Percentiles rank a stretch among this genome's conserved stretches.
Evolutionary conservation across 2,888 invertebrate species (phyloP).

Genomic region (Idaea biselata): DNA sequence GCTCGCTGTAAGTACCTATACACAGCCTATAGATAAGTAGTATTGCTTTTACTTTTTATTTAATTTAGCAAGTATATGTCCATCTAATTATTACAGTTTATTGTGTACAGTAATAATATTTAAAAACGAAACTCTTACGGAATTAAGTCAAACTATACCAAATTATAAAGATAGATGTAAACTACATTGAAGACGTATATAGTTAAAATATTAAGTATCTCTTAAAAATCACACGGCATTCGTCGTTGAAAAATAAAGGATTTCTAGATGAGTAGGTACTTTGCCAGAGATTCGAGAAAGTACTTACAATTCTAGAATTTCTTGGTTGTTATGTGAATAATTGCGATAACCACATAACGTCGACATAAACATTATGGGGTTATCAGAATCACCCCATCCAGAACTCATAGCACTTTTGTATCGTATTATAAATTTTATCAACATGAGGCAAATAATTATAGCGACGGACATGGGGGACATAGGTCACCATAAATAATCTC

Average conservation of each 20-base stretch:
- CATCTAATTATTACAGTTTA: too few relatives aligned
- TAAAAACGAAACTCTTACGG: too few relatives aligned
- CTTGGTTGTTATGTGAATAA: not conserved
- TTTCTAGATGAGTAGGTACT: not conserved
- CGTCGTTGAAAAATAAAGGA: not conserved
- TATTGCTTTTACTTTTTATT: too few relatives aligned
- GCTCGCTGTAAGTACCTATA: too few relatives aligned
- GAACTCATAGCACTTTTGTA: not conserved
- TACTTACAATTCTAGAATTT: not conserved
- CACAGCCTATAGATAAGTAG: too few relatives aligned
- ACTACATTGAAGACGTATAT: too few relatives aligned
- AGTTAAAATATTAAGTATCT: too few relatives aligned
- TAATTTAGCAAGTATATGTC: too few relatives aligned
- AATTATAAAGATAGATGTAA: too few relatives aligned
- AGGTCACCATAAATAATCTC: conserved; percentile 20
- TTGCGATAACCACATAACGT: not conserved
- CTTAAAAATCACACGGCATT: too few relatives aligned
- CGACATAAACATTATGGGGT: not conserved
- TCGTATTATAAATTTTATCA: not conserved
- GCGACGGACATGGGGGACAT: conserved; percentile 6
- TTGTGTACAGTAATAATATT: too few relatives aligned
- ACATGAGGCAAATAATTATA: not conserved
- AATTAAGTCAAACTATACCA: too few relatives aligned
- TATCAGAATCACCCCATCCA: not conserved
- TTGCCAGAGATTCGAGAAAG: not conserved